Base-by-base conservation (phyloP, 1,140 invertebrate genomes). In the Zaprionus capensis region DNA sequence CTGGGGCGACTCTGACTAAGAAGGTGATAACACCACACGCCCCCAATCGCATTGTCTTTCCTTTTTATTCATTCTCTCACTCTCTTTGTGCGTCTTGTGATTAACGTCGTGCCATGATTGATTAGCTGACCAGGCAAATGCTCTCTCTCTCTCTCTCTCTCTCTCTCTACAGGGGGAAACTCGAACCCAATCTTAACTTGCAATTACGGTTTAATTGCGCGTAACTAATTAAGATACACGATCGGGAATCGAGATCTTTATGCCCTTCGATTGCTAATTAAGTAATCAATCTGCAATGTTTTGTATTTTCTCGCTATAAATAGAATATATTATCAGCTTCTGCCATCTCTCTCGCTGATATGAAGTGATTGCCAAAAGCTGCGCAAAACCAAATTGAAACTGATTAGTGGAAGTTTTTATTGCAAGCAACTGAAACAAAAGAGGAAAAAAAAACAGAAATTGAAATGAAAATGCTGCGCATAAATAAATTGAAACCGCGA, bases 401-500 rank as follows among this genome's bases (percentile, higher is more conserved):
- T 86, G 76, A 87, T 86, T 82, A 75, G 64, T 66, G 55, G 31
- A 51, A 57, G 70, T 51, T 61, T 55, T n/a, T 53, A n/a, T 28
- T 17, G 34, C 44, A 22, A 41, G 24, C 22, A 65, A 34, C 49
- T 51, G 49, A 31, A 28, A 38, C 11, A 51, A 22, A 22, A 51
- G 5, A 44, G 20, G 2, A 49, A 61, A 36, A 49, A 61, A 36
- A 34, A 34, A 38, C 20, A 56, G 63, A 63, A 22, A 46, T 38
- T 22, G 15, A 71, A 80, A 80, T 80, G 73, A 67, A 83, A 78
- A 75, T 73, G 83, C 63, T 73, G 77, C 65, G 55, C 74, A 75
- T 66, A 77, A 80, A 80, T 68, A 75, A 87, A 83, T 78, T 80
- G 62, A 72, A 74, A 68, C 46, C 24, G 57, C 57, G 65, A 81